Evolutionary conservation across 53 echinoderm and acorn worm species (phyloP), one percentile per base, ranked within the genome.

Genomic region (Henricia sp.): DNA sequence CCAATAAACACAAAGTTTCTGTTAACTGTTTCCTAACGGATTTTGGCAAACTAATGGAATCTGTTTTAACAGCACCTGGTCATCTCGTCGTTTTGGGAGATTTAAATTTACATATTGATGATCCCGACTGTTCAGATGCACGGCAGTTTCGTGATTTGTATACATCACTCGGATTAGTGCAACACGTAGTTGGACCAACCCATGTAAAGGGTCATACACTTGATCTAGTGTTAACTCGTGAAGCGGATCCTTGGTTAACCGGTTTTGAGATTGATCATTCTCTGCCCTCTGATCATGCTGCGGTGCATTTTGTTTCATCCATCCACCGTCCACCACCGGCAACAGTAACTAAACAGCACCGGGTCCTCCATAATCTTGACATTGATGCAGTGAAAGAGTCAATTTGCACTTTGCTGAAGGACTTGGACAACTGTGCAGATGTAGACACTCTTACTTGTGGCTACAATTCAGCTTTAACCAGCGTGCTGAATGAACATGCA

Each of bases 221-320:
- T 69, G 69, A 69, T 44, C 1, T 69, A 14, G 20, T 69, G 40
- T 69, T 28, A 28, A 69, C 69, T 13, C 46, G 44, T 20, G 46
- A 10, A 11, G 25, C 69, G 20, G 69, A 69, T 44, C 69, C 72
- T 71, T 71, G 72, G 72, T 35, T 50, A 52, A 50, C 72, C 20
- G 51, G 51, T 29, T 50, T 71, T 27, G 52, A 50, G 16, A 71
- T 11, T 72, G 72, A 72, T 29, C 21, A 51, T 33, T 53, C 72
- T 6, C 51, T 72, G 52, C 72, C 72, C 32, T 72, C 72, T 50
- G 72, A 72, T 72, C 72, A 52, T 72, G 53, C 53, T 72, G 20
- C 72, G n/a, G 19, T 72, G 51, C 72, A 71, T 23, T 71, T 71
- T 71, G 30, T 71, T 19, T 50, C 72, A 51, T 16, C 72, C 34